Conservation (phyloP, 2,113 vertebrate genomes). For the Cololabis saira region DNA sequence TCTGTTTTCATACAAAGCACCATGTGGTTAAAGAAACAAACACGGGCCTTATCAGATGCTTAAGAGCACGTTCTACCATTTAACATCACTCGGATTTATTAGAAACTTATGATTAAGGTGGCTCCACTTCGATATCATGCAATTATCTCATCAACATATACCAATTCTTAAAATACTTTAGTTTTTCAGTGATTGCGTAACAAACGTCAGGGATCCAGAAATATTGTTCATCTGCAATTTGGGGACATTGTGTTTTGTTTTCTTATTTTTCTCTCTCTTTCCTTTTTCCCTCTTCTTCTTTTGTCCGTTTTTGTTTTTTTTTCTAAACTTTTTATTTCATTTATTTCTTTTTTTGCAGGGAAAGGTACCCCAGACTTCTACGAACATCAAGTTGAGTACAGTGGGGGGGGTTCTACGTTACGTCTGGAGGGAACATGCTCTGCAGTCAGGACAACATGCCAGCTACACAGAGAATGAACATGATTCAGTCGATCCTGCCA, state of each 20-base stretch:
- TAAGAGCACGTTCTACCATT: constrained; percentile 7
- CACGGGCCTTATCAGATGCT: neutral
- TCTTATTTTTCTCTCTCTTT: neutral
- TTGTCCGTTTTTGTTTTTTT: neutral
- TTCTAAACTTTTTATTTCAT: neutral
- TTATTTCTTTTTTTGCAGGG: neutral
- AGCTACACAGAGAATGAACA: constrained; percentile 62
- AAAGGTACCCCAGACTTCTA: constrained; percentile 37
- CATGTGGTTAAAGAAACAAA: neutral
- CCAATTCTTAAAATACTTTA: neutral
- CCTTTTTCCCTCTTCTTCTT: neutral
- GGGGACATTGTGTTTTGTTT: constrained; percentile 8
- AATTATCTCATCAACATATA: constrained; percentile 21
- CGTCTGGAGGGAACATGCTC: constrained; percentile 65
- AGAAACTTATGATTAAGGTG: constrained; percentile 19
- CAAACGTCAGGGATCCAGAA: constrained; percentile 27
- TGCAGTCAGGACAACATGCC: constrained; percentile 73
- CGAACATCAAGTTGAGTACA: constrained; percentile 53
- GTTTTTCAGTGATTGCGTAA: constrained; percentile 11
- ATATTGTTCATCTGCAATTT: constrained; percentile 11
- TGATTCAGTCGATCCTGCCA: constrained; percentile 50
- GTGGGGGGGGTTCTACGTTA: constrained; percentile 44
- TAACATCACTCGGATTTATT: constrained; percentile 6
- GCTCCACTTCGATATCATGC: constrained; percentile 52
- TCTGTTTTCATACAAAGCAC: constrained; percentile 27